Conservation (phyloP, 2,113 vertebrate genomes). For the Mystacornis crossleyi region DNA sequence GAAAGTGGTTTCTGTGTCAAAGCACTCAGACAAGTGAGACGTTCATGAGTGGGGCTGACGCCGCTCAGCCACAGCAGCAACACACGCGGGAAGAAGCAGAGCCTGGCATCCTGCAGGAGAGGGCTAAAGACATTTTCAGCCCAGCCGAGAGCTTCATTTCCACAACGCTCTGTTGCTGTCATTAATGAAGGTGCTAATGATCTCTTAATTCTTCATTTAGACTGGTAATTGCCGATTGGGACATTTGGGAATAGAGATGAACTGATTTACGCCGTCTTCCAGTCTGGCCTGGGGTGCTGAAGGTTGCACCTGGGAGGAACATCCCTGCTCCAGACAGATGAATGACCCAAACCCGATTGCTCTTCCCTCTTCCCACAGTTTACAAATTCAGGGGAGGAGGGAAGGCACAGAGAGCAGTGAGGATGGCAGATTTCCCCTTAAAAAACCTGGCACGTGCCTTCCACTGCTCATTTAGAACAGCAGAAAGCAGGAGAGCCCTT, state of each 20-base stretch:
- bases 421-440: background rate
- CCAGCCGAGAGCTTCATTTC: constrained; percentile 12
- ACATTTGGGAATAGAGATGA: background rate
- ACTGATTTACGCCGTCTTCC: background rate
- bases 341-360: background rate
- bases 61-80: background rate
- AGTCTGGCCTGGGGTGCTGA: background rate
- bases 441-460: background rate
- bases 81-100: background rate
- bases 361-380: background rate
- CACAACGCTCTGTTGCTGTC: background rate
- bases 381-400: background rate
- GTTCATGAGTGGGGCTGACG: background rate
- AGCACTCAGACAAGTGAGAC: background rate
- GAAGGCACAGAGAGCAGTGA: background rate
- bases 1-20: background rate
- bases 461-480: background rate
- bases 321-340: background rate
- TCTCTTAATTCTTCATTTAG: constrained; percentile 18
- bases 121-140: background rate
- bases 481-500: background rate
- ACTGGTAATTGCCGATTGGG: background rate
- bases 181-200: constrained; percentile 13
- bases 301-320: background rate
- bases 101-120: background rate